A percentile compares a stretch with the other conserved stretches of the same genome.
Evolutionary conservation across 2,888 invertebrate species (phyloP).

Genomic region (Netelia melanura): DNA sequence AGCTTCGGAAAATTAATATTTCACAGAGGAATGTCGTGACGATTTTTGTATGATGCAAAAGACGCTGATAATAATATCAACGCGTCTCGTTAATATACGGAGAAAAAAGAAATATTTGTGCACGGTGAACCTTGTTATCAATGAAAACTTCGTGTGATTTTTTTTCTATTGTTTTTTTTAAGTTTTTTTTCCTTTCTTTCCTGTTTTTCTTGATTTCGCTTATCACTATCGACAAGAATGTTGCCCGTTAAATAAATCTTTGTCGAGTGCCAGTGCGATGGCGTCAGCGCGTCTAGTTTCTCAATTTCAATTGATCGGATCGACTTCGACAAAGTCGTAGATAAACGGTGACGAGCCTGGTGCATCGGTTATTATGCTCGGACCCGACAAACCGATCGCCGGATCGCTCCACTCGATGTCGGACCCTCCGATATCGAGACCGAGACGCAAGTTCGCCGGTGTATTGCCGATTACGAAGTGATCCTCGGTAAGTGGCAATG

Average conservation of each 20-base stretch:
- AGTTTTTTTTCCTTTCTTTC: too few species aligned
- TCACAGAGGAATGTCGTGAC: slow-evolving; percentile 17
- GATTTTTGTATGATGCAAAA: not conserved
- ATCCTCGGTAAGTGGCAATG: slow-evolving; percentile 87
- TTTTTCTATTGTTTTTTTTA: not conserved
- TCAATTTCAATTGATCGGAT: slow-evolving; percentile 80
- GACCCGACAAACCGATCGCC: slow-evolving; percentile 75
- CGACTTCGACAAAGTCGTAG: slow-evolving; percentile 83
- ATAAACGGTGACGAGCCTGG: slow-evolving; percentile 78
- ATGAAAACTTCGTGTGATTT: not conserved
- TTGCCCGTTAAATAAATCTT: not conserved
- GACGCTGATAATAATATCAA: not conserved
- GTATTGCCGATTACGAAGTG: slow-evolving; percentile 86
- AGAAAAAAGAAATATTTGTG: slow-evolving; percentile 14
- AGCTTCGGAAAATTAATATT: slow-evolving; percentile 3
- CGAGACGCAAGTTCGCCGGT: slow-evolving; percentile 83
- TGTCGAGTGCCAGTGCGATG: not conserved
- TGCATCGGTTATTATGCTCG: slow-evolving; percentile 78
- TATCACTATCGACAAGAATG: not conserved
- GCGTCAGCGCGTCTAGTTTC: not conserved
- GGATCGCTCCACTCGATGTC: slow-evolving; percentile 82
- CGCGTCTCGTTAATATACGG: not conserved
- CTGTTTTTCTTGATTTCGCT: not conserved
- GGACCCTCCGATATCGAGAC: slow-evolving; percentile 82
- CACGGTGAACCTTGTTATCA: not conserved